Evolutionary conservation across 30 jellyfish, hydroid and myxozoan species (phyloP), one percentile per base, ranked within the genome.

Genomic region (Pelagia noctiluca): DNA sequence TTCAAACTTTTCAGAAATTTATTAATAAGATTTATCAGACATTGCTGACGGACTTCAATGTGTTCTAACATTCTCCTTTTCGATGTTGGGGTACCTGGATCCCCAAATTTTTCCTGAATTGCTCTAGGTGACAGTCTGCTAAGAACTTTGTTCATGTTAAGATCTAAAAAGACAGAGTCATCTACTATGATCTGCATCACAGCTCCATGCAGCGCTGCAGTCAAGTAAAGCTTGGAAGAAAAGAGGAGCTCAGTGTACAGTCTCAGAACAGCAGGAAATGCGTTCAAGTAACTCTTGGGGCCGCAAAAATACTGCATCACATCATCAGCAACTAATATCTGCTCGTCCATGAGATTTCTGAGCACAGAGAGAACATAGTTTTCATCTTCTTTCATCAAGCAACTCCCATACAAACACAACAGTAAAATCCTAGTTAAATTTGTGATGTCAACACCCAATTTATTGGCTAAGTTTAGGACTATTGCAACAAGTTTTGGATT

Each of bases 151-250:
- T 53, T 78, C 71, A 83, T 91, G 38, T 92, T 97, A 36, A 77
- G 60, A 50, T 92, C 98, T 4, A 92, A 81, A 71, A 34, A 92
- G 21, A 86, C 48, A 11, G 88, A 46, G 82, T 92, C 98, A 75
- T 92, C 98, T 35, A 92, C 98, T 35, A 92, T 86, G 0, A 92
- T 85, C 61, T 92, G 98, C 98, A 92, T 92, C 16, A 85, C 94
- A 30, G 95, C 69, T 10, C 98, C 98, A 52, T 92, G 98, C 77
- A 92, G 63, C 18, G 98, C 96, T 12, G 98, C 98, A n/a, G 98
- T 92, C 16, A 86, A 90, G 74, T 92, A 92, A 0, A 92, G 90
- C 86, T 86, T 92, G 49, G 98, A 69, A 7, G 98, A 85, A 57
- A 92, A 92, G 22, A 92, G 52, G 76, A 88, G 36, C 73, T 82